A percentile compares a stretch with the other conserved stretches of the same genome.
These are phyloP conservation scores for Sebastes flavidus DNA, from an alignment of 2,797 vertebrate genomes.

Conservation along the genomic window DNA sequence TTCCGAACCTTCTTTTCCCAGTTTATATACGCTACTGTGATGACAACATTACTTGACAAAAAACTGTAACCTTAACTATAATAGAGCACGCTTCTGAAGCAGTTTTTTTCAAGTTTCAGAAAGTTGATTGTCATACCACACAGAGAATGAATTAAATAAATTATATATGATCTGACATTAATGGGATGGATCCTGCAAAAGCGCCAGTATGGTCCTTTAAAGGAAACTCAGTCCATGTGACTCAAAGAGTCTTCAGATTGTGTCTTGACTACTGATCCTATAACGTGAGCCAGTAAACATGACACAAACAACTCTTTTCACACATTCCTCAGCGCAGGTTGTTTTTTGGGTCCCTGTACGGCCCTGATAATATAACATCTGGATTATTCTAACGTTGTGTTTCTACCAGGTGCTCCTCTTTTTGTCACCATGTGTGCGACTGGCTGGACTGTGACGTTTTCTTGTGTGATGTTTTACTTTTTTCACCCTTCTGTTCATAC, in stretches of 20 bases:
- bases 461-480: slow-evolving; percentile 26
- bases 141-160: neutral
- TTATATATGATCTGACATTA: neutral
- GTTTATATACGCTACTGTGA: no score
- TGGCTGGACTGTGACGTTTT: slow-evolving; percentile 38
- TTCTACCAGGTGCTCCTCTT: slow-evolving; percentile 64
- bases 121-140: slow-evolving; percentile 13
- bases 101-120: neutral
- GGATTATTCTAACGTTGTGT: slow-evolving; percentile 62
- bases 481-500: slow-evolving; percentile 29
- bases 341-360: neutral
- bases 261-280: slow-evolving; percentile 26
- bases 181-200: slow-evolving; percentile 21
- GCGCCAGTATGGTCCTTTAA: slow-evolving; percentile 61
- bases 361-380: neutral
- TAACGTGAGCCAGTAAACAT: slow-evolving; percentile 24
- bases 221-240: slow-evolving; percentile 34
- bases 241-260: slow-evolving; percentile 45
- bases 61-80: neutral
- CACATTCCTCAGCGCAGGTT: slow-evolving; percentile 40
- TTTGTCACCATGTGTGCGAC: slow-evolving; percentile 48
- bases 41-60: neutral
- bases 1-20: no score
- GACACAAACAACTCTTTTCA: slow-evolving; percentile 49
- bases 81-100: neutral